These are phyloP conservation scores for Tuberolachnus salignus DNA, from an alignment of 2,888 invertebrate genomes.

Conservation along the genomic window DNA sequence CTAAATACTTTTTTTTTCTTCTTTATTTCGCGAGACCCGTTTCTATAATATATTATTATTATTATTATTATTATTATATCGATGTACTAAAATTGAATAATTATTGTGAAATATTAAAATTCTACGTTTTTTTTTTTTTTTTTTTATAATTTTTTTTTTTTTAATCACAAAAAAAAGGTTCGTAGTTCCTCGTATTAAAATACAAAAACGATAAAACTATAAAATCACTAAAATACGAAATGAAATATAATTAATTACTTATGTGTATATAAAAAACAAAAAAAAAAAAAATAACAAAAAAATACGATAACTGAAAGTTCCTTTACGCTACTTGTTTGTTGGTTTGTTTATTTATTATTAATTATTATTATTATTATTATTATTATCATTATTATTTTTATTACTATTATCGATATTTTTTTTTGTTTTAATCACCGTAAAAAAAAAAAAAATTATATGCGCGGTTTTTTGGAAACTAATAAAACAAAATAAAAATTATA, in stretches of 20 bases:
- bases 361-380: slow-evolving; percentile 33
- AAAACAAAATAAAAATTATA: not conserved
- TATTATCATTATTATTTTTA: not conserved
- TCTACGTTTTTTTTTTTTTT: not conserved
- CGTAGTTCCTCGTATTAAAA: slow-evolving; percentile 52
- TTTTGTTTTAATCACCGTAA: slow-evolving; percentile 30
- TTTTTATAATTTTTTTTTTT: slow-evolving; percentile 2
- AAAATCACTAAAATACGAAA: slow-evolving; percentile 27
- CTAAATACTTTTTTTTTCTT: not conserved
- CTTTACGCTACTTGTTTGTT: slow-evolving; percentile 54
- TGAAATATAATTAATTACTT: slow-evolving; percentile 22
- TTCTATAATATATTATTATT: no score
- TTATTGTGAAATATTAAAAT: no score
- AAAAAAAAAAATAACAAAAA: slow-evolving; percentile 26
- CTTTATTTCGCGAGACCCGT: slow-evolving; percentile 16
- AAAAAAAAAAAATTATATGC: slow-evolving; percentile 16
- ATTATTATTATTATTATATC: no score
- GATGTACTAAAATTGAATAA: no score
- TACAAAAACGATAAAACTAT: not conserved
- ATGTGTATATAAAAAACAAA: slow-evolving; percentile 23
- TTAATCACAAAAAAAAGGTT: slow-evolving; percentile 33
- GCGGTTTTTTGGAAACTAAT: slow-evolving; percentile 50
- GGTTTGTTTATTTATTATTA: slow-evolving; percentile 18
- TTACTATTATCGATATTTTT: slow-evolving; percentile 10
- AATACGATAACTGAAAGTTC: slow-evolving; percentile 56